Evolutionary conservation across 2,888 invertebrate genomes (phyloP).

Genomic region (Cataglyphis albicans): DNA sequence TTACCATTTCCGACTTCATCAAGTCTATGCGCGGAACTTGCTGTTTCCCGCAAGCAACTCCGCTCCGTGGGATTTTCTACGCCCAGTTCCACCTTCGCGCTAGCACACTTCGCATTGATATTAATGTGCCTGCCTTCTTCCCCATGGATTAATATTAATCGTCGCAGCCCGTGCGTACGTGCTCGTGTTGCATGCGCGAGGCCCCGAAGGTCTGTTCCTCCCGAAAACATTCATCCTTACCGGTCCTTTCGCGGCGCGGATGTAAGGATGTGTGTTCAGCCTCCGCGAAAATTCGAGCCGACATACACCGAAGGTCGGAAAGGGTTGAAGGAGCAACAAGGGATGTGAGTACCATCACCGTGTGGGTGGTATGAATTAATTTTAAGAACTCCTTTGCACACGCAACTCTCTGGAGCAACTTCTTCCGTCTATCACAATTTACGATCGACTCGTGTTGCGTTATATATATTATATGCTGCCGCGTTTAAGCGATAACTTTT

Average conservation of each 20-base stretch:
- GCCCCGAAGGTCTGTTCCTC: constrained; percentile 65
- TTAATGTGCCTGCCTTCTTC: constrained; percentile 75
- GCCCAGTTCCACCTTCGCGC: constrained; percentile 35
- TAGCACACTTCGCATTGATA: constrained; percentile 75
- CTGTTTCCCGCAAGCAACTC: constrained; percentile 26
- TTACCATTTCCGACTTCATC: constrained; percentile 64
- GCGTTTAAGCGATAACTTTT: constrained; percentile 1
- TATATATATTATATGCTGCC: constrained; percentile 1
- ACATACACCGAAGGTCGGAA: constrained; percentile 60
- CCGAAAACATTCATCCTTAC: constrained; percentile 72
- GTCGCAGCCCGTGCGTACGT: constrained; percentile 65
- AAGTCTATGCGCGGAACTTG: constrained; percentile 32
- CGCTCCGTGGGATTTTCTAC: constrained; percentile 36
- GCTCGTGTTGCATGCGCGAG: constrained; percentile 62
- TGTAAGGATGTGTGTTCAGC: constrained; percentile 63
- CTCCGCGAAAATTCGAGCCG: constrained; percentile 70
- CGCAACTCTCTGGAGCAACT: constrained; percentile 35
- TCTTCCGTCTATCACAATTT: constrained; percentile 25
- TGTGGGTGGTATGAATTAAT: constrained; percentile 41
- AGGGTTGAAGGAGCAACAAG: constrained; percentile 53
- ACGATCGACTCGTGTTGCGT: constrained; percentile 38
- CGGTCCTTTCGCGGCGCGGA: constrained; percentile 41
- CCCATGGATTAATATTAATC: constrained; percentile 81
- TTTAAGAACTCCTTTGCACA: constrained; percentile 64
- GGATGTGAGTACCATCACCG: not conserved